Evolutionary conservation across 1,140 invertebrate species (phyloP), one percentile per base, ranked within the genome.

Genomic region (Rhagoletis zephyria): DNA sequence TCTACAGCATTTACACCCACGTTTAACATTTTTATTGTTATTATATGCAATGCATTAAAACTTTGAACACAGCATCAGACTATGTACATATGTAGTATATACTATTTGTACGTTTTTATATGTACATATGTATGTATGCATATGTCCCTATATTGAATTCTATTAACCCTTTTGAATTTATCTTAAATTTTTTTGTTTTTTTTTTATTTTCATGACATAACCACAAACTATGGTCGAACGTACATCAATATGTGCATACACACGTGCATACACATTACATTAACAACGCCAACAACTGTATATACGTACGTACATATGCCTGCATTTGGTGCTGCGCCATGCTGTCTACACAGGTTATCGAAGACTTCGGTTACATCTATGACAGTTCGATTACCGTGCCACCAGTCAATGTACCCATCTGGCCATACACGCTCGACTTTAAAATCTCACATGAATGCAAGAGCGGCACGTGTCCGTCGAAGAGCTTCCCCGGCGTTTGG

Each of bases 351-450:
- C 90, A 96, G 96, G 96, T 98, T 30, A 93, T 98, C 70, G 96
- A 97, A 94, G 97, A 98, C 92, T 98, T 97, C 92, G 97, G 97
- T 4, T 98, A 97, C 91, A 97, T 97, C 88, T 98, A 98, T 93
- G 97, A 98, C 91, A 98, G 97, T 90, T 98, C 97, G 2, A 95
- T 98, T 88, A 96, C 97, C 63, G 96, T 97, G 45, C 97, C 97
- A 2, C 96, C 97, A n/a, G 93, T 95, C 1, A 95, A 95, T 88
- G 94, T 96, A 51, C 97, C 97, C n/a, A 95, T 98, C 67, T 98
- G 98, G 98, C 98, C 98, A 0, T 98, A 98, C 93, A 98, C 98
- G 1, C 94, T 98, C 1, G 97, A 98, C 93, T 97, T 97, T 93
- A 97, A 97, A 93, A 97, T 98, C 89, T 96, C 97, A 19, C 97